phyloP scores from a whole-genome alignment of 2,888 invertebrate species.

The Glyphotaelius pellucidus region DNA sequence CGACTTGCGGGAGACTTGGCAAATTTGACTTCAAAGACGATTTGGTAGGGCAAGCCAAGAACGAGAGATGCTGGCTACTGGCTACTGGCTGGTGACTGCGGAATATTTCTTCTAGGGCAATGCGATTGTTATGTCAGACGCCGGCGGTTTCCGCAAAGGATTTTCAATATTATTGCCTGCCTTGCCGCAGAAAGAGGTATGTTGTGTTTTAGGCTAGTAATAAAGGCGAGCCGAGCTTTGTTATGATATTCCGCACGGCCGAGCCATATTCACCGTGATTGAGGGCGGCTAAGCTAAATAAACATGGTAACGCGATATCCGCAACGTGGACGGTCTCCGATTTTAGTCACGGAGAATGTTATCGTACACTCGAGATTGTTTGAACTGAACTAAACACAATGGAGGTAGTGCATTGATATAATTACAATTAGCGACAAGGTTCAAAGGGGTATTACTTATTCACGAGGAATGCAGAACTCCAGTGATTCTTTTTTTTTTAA shows the following conservation, averaged over 20 bases:
- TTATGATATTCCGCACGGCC: constrained; percentile 12
- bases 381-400: neutral
- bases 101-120: neutral
- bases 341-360: neutral
- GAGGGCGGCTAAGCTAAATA: neutral
- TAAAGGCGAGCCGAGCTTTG: neutral
- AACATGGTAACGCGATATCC: neutral
- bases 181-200: neutral
- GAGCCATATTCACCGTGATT: neutral
- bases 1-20: constrained; percentile 37
- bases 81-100: neutral
- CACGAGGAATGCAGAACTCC: neutral
- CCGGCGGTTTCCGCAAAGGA: constrained; percentile 45
- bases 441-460: neutral
- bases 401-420: neutral
- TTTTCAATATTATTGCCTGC: constrained; percentile 40
- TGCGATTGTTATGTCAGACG: constrained; percentile 61
- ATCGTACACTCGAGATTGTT: neutral
- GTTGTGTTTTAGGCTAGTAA: neutral
- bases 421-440: neutral
- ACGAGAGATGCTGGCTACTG: neutral
- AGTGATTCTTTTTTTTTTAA: neutral
- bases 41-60: constrained; percentile 37
- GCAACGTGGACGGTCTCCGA: neutral
- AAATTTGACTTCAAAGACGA: constrained; percentile 56